Evolutionary conservation across 2,888 invertebrate species (phyloP).

Genomic region (Vesta saturnalis): DNA sequence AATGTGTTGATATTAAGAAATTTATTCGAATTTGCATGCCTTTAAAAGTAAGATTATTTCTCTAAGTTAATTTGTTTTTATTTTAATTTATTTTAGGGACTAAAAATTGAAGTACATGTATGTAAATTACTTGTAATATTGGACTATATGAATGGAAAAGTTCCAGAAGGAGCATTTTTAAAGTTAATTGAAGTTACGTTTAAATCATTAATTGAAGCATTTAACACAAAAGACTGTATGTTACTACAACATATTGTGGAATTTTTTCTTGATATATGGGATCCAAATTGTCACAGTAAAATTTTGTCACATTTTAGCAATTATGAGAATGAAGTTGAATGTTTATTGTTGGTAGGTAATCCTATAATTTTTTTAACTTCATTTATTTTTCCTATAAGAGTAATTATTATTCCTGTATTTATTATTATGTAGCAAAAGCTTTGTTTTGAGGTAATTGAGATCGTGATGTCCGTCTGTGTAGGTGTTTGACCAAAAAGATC

Average conservation of each 20-base stretch:
- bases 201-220: constrained; percentile 62
- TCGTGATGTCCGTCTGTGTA: too few relatives aligned
- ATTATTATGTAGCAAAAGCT: too few relatives aligned
- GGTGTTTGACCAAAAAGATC: too few relatives aligned
- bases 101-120: constrained; percentile 64
- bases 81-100: constrained; percentile 48
- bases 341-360: constrained; percentile 55
- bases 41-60: constrained; percentile 64
- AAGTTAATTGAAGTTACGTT: constrained; percentile 65
- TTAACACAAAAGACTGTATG: constrained; percentile 61
- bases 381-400: too few relatives aligned
- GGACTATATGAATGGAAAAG: constrained; percentile 63
- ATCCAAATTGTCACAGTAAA: constrained; percentile 52
- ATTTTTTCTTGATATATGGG: constrained; percentile 65
- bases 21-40: constrained; percentile 71
- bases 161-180: constrained; percentile 63
- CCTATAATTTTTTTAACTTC: background rate
- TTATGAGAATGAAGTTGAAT: constrained; percentile 59
- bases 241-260: constrained; percentile 65
- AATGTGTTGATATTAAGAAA: constrained; percentile 75
- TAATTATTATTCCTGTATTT: too few relatives aligned
- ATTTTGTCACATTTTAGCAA: constrained; percentile 44
- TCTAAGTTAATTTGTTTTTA: background rate
- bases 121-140: constrained; percentile 67
- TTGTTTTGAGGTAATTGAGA: too few relatives aligned